A percentile compares a stretch with the other conserved stretches of the same genome.
Evolutionary conservation across 2,797 vertebrate species (phyloP).

Genomic region (Sphenopsis melanotis): DNA sequence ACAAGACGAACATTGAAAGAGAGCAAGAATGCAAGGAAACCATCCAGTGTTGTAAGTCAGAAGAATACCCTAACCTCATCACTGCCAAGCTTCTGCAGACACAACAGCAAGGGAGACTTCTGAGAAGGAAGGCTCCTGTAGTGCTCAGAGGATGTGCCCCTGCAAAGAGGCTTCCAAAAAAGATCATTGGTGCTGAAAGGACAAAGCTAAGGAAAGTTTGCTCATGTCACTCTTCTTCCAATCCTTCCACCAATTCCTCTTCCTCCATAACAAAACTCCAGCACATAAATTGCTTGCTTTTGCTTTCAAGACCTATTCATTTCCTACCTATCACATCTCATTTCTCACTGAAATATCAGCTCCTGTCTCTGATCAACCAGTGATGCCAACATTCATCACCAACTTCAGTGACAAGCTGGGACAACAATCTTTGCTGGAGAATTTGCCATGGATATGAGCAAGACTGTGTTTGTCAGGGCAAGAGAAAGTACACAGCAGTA

Average conservation of each 20-base stretch:
- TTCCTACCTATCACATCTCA: constrained; percentile 31
- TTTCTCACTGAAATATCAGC: constrained; percentile 47
- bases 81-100: neutral
- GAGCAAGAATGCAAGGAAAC: neutral
- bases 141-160: neutral
- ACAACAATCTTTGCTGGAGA: constrained; percentile 54
- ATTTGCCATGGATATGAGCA: constrained; percentile 51
- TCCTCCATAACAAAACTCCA: neutral
- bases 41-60: neutral
- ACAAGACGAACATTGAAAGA: neutral
- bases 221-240: neutral
- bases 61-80: neutral
- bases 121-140: neutral
- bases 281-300: neutral
- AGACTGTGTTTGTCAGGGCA: constrained; percentile 50
- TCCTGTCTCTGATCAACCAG: constrained; percentile 34
- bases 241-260: neutral
- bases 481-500: neutral
- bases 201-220: neutral
- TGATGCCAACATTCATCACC: constrained; percentile 56
- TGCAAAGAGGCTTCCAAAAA: neutral
- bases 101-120: neutral
- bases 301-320: constrained; percentile 5
- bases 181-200: neutral
- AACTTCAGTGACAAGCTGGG: constrained; percentile 50